Percentiles rank a stretch among this genome's conserved stretches.
These are phyloP conservation scores for Triplophysa yarkandensis DNA, from an alignment of 2,797 vertebrate genomes.

Conservation along the genomic window DNA sequence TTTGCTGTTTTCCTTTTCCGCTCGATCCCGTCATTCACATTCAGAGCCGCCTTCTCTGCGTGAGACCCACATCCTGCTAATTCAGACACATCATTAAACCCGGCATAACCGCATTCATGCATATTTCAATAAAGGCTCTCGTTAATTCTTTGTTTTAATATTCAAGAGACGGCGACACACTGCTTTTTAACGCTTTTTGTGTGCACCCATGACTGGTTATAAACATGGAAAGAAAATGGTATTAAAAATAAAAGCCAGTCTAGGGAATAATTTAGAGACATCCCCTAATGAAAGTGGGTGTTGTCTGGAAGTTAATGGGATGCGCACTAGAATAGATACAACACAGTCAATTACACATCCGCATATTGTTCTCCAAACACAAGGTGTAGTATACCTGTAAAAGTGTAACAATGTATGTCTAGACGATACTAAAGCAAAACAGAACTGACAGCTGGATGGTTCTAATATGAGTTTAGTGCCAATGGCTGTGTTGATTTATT, in stretches of 20 bases:
- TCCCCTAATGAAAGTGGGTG: conserved; percentile 4
- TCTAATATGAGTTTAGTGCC: not conserved
- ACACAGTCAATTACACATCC: not conserved
- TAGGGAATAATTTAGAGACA: conserved; percentile 34
- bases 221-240: conserved; percentile 33
- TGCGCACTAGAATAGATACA: not conserved
- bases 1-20: not conserved
- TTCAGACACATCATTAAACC: conserved; percentile 56
- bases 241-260: conserved; percentile 24
- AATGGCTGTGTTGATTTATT: not conserved
- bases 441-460: not conserved
- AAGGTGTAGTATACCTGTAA: not conserved
- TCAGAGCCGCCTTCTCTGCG: conserved; percentile 48
- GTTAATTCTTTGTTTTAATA: conserved; percentile 66
- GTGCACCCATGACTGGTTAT: conserved; percentile 30
- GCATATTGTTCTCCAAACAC: not conserved
- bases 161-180: conserved; percentile 53
- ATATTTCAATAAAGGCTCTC: conserved; percentile 67
- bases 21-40: not conserved
- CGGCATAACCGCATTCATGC: conserved; percentile 62
- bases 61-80: conserved; percentile 41
- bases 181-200: conserved; percentile 54
- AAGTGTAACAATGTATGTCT: not conserved
- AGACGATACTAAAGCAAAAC: not conserved
- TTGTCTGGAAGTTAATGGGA: not conserved